Conservation (phyloP, 1,140 invertebrate genomes). For the Hylyphantes graminicola region DNA sequence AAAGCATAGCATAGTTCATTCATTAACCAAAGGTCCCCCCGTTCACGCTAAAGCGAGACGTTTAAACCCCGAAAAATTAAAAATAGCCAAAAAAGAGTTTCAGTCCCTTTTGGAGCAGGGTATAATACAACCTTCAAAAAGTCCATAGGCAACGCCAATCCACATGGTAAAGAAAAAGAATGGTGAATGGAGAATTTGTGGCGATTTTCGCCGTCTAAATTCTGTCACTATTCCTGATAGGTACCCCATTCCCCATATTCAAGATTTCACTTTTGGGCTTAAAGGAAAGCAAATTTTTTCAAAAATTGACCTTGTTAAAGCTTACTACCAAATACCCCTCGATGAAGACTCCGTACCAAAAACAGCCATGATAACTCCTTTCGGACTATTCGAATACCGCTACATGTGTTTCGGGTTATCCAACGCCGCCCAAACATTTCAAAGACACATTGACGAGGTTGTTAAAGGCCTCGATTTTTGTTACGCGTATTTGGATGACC, state of each 20-base stretch:
- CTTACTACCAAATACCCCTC: not conserved
- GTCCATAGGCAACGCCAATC: too few relatives aligned
- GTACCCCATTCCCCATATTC: not conserved
- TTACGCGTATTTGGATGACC: not conserved
- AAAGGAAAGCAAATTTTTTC: not conserved
- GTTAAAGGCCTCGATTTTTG: not conserved
- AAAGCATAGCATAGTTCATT: too few relatives aligned
- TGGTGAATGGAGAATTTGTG: not conserved
- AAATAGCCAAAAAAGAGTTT: too few relatives aligned
- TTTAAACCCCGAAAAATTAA: too few relatives aligned
- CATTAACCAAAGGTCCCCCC: too few relatives aligned
- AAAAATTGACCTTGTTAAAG: not conserved
- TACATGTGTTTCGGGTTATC: not conserved
- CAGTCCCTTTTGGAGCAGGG: too few relatives aligned
- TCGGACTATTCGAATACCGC: not conserved
- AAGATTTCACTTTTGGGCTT: not conserved
- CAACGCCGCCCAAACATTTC: constrained; percentile 1
- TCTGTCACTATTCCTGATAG: not conserved
- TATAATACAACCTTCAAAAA: too few relatives aligned
- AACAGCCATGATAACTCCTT: not conserved
- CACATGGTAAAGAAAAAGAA: not conserved
- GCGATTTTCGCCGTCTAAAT: not conserved
- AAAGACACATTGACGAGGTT: not conserved
- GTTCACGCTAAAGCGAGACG: too few relatives aligned
- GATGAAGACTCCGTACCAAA: not conserved